Conservation (phyloP, 35 echinoderm and acorn worm genomes). For the Ophiothrix spiculata region DNA sequence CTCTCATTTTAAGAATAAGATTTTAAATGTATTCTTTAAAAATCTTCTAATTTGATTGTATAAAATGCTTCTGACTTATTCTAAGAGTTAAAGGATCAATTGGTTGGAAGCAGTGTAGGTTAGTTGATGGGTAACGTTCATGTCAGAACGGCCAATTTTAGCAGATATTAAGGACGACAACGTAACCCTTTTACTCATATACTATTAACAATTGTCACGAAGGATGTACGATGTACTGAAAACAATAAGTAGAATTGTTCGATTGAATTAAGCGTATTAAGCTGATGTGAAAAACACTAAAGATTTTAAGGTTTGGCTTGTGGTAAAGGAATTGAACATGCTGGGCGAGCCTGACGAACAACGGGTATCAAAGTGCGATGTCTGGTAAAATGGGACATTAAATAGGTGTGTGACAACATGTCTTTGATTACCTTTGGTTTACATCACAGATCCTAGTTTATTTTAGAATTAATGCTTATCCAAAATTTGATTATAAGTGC, state of each 20-base stretch:
- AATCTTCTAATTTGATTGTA: not conserved
- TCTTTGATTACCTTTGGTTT: too few species aligned
- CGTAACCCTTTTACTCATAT: not conserved
- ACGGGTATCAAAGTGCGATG: too few species aligned
- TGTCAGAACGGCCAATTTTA: not conserved
- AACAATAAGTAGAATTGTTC: not conserved
- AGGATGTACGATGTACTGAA: not conserved
- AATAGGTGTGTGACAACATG: too few species aligned
- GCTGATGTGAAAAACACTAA: too few species aligned
- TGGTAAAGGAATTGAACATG: too few species aligned
- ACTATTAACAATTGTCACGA: not conserved
- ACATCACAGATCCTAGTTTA: too few species aligned
- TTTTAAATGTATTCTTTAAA: not conserved
- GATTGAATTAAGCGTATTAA: conserved; percentile 12
- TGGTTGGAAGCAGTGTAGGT: not conserved
- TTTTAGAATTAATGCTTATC: too few species aligned
- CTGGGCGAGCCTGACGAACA: too few species aligned
- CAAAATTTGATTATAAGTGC: too few species aligned
- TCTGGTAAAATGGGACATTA: too few species aligned
- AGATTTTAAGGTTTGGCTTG: too few species aligned
- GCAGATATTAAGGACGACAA: not conserved
- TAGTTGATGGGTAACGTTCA: not conserved
- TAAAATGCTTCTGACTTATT: not conserved
- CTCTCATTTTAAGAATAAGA: not conserved
- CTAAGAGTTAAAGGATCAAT: not conserved